phyloP scores from a whole-genome alignment of 2,888 invertebrate genomes.

The Acleris holmiana region DNA sequence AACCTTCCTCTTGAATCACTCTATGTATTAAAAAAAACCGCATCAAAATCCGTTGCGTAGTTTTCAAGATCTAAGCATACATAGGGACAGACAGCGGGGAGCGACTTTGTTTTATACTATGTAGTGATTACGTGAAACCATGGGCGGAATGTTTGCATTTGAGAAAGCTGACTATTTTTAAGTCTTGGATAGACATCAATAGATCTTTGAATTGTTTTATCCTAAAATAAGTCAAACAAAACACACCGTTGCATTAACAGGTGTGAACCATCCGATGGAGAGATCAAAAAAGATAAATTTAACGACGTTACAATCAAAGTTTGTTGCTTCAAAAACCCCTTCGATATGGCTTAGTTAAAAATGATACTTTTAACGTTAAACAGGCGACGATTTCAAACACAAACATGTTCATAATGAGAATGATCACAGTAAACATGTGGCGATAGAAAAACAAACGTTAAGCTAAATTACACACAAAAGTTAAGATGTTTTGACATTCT shows the following conservation, averaged over 20 bases:
- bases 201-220: neutral
- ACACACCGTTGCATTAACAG: slow-evolving; percentile 27
- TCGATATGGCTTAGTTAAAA: slow-evolving; percentile 25
- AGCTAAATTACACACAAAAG: slow-evolving; percentile 6
- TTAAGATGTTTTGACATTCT: slow-evolving; percentile 1
- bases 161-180: neutral
- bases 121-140: no score
- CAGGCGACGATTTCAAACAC: slow-evolving; percentile 16
- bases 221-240: slow-evolving; percentile 21
- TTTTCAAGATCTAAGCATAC: no score
- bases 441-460: slow-evolving; percentile 51
- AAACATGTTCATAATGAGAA: slow-evolving; percentile 39
- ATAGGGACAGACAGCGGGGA: no score
- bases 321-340: slow-evolving; percentile 22
- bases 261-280: slow-evolving; percentile 18
- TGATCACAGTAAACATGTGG: slow-evolving; percentile 52
- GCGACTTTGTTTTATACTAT: no score
- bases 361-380: slow-evolving; percentile 6
- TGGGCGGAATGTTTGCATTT: no score
- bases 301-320: slow-evolving; percentile 29
- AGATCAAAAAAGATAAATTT: slow-evolving; percentile 36
- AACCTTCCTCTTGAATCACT: no score
- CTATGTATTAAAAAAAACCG: no score
- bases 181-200: neutral
- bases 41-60: no score